Evolutionary conservation across 2,113 vertebrate genomes (phyloP).

Genomic region (Bothrops jararaca): DNA sequence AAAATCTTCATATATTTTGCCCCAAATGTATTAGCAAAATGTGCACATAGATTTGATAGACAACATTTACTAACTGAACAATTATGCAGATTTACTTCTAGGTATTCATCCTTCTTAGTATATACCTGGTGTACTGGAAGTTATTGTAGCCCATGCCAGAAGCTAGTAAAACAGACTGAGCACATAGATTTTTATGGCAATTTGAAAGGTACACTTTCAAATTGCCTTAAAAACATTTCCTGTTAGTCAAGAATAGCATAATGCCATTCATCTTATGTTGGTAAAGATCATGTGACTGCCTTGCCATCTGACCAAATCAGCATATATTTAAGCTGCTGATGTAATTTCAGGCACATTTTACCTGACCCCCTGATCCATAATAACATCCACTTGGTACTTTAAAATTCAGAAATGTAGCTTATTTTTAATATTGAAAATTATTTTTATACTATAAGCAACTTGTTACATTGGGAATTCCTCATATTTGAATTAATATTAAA

Average conservation of each 20-base stretch:
- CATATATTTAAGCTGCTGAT: not conserved
- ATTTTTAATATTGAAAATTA: not conserved
- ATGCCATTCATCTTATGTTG: not conserved
- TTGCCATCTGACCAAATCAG: not conserved
- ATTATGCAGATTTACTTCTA: not conserved
- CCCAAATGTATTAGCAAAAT: conserved; percentile 26
- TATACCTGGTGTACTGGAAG: not conserved
- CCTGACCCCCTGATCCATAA: not conserved
- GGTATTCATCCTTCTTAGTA: conserved; percentile 11
- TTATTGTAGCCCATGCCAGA: not conserved
- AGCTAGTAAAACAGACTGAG: not conserved
- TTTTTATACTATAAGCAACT: conserved; percentile 23
- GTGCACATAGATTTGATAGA: conserved; percentile 1
- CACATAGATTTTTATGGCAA: not conserved
- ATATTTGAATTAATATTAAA: conserved; percentile 40
- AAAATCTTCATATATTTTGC: conserved; percentile 31
- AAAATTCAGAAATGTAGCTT: conserved; percentile 23
- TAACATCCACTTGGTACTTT: conserved; percentile 18
- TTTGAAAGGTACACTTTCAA: not conserved
- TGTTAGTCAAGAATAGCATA: not conserved
- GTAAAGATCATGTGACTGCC: not conserved
- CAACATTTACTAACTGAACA: not conserved
- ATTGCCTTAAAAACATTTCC: not conserved
- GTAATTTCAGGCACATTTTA: not conserved
- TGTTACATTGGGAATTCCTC: conserved; percentile 24